phyloP scores from a whole-genome alignment of 1,140 invertebrate genomes.

The Bombus impatiens region DNA sequence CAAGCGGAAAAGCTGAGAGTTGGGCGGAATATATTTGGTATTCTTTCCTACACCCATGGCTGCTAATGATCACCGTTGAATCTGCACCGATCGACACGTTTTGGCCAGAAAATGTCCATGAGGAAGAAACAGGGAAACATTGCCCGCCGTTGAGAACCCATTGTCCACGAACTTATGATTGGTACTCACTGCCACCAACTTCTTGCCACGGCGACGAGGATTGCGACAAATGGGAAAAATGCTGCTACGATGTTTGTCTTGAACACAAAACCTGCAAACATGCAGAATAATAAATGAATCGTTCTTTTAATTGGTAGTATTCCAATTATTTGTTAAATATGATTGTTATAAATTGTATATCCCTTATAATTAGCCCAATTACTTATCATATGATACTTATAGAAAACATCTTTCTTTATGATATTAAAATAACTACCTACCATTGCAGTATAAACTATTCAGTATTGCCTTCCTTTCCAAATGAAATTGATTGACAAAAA shows the following conservation, averaged over 20 bases:
- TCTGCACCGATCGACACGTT: not conserved
- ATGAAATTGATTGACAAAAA: not conserved
- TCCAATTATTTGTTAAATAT: too few species aligned
- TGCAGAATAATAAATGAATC: slow-evolving; percentile 49
- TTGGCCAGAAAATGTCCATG: slow-evolving; percentile 20
- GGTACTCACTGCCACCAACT: slow-evolving; percentile 52
- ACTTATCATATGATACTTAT: not conserved
- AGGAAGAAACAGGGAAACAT: slow-evolving; percentile 37
- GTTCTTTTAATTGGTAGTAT: not conserved
- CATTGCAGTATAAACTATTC: not conserved
- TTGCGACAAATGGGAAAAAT: slow-evolving; percentile 62
- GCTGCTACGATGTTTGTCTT: slow-evolving; percentile 72
- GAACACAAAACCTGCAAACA: slow-evolving; percentile 72
- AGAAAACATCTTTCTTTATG: not conserved
- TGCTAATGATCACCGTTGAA: slow-evolving; percentile 5
- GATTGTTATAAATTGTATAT: too few species aligned
- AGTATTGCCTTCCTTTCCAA: not conserved
- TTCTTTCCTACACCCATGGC: slow-evolving; percentile 3
- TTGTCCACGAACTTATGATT: slow-evolving; percentile 63
- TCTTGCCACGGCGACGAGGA: slow-evolving; percentile 60
- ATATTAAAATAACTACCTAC: not conserved
- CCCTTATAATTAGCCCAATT: too few species aligned
- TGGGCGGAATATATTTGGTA: slow-evolving; percentile 25
- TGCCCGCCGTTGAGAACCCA: slow-evolving; percentile 64
- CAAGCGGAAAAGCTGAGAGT: slow-evolving; percentile 51